Conservation (phyloP, 1,140 invertebrate genomes). For the Venturia canescens region DNA sequence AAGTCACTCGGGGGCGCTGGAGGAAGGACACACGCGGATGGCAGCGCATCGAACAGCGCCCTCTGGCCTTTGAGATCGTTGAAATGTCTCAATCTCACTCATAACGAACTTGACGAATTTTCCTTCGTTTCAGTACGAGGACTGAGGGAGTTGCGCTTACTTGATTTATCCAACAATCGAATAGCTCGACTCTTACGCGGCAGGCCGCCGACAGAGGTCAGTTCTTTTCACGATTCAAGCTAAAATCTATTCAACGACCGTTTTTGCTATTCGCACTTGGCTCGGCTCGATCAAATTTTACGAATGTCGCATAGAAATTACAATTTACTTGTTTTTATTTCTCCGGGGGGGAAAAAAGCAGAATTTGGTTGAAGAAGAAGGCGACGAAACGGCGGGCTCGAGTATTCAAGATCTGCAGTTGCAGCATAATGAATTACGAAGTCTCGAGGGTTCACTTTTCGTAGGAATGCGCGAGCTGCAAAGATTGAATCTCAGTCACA, state of each 20-base stretch:
- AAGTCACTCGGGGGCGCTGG: slow-evolving; percentile 76
- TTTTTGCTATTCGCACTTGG: background rate
- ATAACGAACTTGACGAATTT: slow-evolving; percentile 86
- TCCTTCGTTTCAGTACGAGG: slow-evolving; percentile 86
- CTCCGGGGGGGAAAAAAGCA: slow-evolving; percentile 66
- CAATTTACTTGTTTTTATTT: background rate
- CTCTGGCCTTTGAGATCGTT: slow-evolving; percentile 82
- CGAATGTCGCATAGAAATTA: too few species aligned
- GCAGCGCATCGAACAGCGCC: slow-evolving; percentile 80
- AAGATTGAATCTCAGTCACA: slow-evolving; percentile 85
- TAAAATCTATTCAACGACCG: slow-evolving; percentile 32
- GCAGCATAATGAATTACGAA: slow-evolving; percentile 84
- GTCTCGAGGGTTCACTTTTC: slow-evolving; percentile 83
- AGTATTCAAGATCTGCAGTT: slow-evolving; percentile 83
- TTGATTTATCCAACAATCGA: slow-evolving; percentile 87
- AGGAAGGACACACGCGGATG: slow-evolving; percentile 60
- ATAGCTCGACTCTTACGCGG: slow-evolving; percentile 81
- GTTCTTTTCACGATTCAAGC: slow-evolving; percentile 28
- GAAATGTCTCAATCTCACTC: slow-evolving; percentile 84
- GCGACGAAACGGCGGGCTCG: slow-evolving; percentile 74
- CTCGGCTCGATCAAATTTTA: too few species aligned
- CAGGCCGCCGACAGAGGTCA: slow-evolving; percentile 80
- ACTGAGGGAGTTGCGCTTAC: slow-evolving; percentile 80
- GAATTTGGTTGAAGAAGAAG: slow-evolving; percentile 85
- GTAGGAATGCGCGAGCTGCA: slow-evolving; percentile 84